Evolutionary conservation across 2,888 invertebrate genomes (phyloP).

Genomic region (Dorcus hopei): DNA sequence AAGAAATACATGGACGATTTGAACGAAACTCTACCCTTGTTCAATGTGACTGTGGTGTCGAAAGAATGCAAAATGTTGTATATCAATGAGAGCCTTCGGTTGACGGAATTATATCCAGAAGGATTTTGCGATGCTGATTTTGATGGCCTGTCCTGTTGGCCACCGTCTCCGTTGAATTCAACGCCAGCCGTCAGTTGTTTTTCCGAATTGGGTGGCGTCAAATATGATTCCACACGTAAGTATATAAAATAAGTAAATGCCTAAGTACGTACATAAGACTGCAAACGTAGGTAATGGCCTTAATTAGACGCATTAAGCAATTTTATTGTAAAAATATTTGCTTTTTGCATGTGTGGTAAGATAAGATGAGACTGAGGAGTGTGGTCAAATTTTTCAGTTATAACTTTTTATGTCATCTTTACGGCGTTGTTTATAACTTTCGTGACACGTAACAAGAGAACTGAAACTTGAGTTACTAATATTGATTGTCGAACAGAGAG

Average conservation of each 20-base stretch:
- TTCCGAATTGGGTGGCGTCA: slow-evolving; percentile 71
- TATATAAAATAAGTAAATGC: slow-evolving; percentile 35
- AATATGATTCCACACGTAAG: slow-evolving; percentile 82
- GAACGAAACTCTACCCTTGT: not conserved
- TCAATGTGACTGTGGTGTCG: not conserved
- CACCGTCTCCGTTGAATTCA: slow-evolving; percentile 67
- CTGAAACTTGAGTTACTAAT: too few relatives aligned
- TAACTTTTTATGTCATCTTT: too few relatives aligned
- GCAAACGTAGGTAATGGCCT: too few relatives aligned
- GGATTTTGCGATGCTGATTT: slow-evolving; percentile 64
- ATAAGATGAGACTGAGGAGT: too few relatives aligned
- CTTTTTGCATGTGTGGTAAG: too few relatives aligned
- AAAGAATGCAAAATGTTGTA: slow-evolving; percentile 30
- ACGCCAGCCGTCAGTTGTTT: slow-evolving; percentile 74
- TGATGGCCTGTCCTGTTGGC: slow-evolving; percentile 83
- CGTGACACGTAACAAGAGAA: too few relatives aligned
- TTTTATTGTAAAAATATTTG: not conserved
- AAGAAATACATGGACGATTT: slow-evolving; percentile 1
- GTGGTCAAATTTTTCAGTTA: too few relatives aligned
- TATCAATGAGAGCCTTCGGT: slow-evolving; percentile 26
- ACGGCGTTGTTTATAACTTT: too few relatives aligned
- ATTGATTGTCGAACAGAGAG: too few relatives aligned
- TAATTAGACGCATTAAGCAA: not conserved
- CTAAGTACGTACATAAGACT: too few relatives aligned
- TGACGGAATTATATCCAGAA: slow-evolving; percentile 28